Conservation (phyloP, 2,888 invertebrate genomes). For the Trissonchulus latispiculum region DNA sequence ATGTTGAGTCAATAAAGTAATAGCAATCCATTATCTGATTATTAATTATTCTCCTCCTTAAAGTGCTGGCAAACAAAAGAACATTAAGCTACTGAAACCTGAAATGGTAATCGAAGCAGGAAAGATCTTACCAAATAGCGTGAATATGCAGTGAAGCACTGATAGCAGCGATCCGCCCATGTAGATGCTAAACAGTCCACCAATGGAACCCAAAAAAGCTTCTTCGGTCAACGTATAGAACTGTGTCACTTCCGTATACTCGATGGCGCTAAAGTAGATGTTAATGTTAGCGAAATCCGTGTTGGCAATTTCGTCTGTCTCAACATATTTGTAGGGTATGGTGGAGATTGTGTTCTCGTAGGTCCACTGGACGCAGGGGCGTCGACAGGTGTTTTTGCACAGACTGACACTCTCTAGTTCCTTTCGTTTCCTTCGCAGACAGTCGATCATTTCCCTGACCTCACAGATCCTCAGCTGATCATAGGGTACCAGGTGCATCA, state of each 20-base stretch:
- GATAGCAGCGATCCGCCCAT: no score
- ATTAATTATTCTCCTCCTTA: no score
- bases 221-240: no score
- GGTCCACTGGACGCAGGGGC: not conserved
- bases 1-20: no score
- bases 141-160: no score
- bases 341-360: not conserved
- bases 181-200: no score
- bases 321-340: not conserved
- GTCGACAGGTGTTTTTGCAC: not conserved
- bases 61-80: no score
- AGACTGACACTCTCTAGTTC: not conserved
- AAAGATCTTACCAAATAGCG: no score
- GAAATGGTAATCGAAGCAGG: no score
- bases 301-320: not conserved
- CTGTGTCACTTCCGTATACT: not conserved
- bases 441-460: not conserved
- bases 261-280: not conserved
- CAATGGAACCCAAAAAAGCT: no score
- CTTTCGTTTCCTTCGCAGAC: not conserved
- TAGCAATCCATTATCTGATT: no score
- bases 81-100: no score
- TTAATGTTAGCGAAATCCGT: not conserved
- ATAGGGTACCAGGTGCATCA: not conserved
- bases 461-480: not conserved